phyloP scores from a whole-genome alignment of 1,140 invertebrate species.

The Onthophagus taurus region DNA sequence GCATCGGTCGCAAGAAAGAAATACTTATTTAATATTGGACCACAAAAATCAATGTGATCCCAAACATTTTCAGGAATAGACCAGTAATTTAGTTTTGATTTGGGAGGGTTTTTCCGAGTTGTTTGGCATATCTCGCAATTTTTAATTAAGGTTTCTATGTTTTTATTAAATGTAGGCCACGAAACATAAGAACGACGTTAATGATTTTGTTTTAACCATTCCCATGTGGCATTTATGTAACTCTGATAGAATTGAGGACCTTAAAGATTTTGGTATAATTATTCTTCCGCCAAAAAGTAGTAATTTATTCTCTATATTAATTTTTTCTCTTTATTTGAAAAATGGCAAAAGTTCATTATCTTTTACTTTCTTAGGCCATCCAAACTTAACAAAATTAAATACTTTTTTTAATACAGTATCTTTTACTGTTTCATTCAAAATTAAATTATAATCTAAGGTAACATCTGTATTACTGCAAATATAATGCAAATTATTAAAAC shows the following conservation, averaged over 20 bases:
- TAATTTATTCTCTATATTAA: conserved; percentile 5
- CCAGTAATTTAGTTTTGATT: conserved; percentile 29
- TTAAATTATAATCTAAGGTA: neutral
- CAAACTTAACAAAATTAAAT: conserved; percentile 3
- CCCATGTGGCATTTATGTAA: conserved; percentile 35
- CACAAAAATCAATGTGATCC: conserved; percentile 28
- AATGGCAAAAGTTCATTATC: neutral
- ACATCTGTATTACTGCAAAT: neutral
- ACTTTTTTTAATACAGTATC: conserved; percentile 5
- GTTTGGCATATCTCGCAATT: conserved; percentile 22
- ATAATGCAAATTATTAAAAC: conserved; percentile 5
- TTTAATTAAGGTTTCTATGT: conserved; percentile 15
- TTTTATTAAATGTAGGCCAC: conserved; percentile 37
- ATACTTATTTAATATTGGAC: conserved; percentile 25
- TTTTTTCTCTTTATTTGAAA: neutral
- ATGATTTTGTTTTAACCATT: conserved; percentile 38
- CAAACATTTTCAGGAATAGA: conserved; percentile 1
- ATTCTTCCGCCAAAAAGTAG: conserved; percentile 4
- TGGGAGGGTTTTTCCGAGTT: conserved; percentile 23
- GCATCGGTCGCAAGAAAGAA: conserved; percentile 26
- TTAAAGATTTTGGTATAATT: neutral
- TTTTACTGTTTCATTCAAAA: neutral
- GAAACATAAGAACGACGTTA: conserved; percentile 37
- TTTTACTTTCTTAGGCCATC: conserved; percentile 4
- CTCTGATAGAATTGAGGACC: conserved; percentile 1